Conservation (phyloP, 2,888 invertebrate genomes). For the Xylota segnis region DNA sequence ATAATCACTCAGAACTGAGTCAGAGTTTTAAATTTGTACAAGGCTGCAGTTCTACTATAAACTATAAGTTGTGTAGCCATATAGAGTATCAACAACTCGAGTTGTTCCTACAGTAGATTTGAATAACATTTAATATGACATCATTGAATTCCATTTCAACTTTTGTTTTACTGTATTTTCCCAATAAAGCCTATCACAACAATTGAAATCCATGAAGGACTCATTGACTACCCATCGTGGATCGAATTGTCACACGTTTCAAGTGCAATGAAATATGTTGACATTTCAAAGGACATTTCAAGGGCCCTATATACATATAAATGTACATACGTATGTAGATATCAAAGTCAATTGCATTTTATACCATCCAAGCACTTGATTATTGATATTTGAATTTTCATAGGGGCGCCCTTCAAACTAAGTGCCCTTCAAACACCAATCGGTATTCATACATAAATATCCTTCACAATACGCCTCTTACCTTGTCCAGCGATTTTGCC, state of each 20-base stretch:
- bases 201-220: neutral
- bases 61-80: no score
- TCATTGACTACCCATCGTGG: neutral
- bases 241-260: neutral
- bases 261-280: neutral
- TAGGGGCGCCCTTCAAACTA: no score
- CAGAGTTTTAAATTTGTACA: no score
- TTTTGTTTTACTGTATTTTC: no score
- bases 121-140: no score
- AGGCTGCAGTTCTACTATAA: no score
- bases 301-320: neutral
- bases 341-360: neutral
- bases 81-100: no score
- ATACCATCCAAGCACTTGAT: neutral
- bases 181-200: neutral
- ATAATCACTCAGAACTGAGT: no score
- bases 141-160: neutral
- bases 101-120: no score
- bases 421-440: neutral
- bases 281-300: neutral
- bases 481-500: slow-evolving; percentile 94
- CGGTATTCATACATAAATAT: no score
- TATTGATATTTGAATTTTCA: neutral
- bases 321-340: neutral
- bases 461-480: slow-evolving; percentile 81